These are phyloP conservation scores for Brachyptera risi DNA, from an alignment of 2,888 invertebrate species.

Conservation along the genomic window DNA sequence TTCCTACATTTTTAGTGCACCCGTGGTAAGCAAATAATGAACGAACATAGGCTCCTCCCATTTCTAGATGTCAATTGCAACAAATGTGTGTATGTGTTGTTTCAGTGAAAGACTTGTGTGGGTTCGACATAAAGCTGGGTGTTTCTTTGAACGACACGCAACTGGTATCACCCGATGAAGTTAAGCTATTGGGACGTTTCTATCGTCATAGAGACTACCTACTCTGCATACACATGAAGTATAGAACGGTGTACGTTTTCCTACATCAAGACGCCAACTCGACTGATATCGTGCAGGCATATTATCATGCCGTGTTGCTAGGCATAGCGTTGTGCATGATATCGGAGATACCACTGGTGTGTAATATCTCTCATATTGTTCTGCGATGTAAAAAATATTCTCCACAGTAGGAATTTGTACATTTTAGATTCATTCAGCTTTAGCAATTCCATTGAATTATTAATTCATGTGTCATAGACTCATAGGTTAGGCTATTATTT, in stretches of 20 bases:
- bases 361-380: constrained; percentile 17
- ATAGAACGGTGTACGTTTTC: constrained; percentile 52
- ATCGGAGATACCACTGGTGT: constrained; percentile 41
- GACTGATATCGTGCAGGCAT: constrained; percentile 60
- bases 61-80: too few species aligned
- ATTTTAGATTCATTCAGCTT: too few species aligned
- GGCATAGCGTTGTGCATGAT: constrained; percentile 46
- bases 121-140: constrained; percentile 59
- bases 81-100: too few species aligned
- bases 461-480: too few species aligned
- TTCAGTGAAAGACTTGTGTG: constrained; percentile 57
- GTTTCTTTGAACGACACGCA: constrained; percentile 47
- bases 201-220: constrained; percentile 53
- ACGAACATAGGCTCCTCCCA: too few species aligned
- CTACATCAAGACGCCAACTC: constrained; percentile 51
- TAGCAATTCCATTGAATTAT: too few species aligned
- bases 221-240: constrained; percentile 49
- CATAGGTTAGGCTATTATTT: too few species aligned
- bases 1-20: too few species aligned
- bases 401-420: too few species aligned
- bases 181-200: constrained; percentile 45
- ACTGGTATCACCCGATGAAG: constrained; percentile 39
- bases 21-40: too few species aligned
- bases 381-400: too few species aligned
- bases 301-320: constrained; percentile 63